Base-by-base conservation (phyloP, 2,888 invertebrate species). In the Crocallis elinguaria region DNA sequence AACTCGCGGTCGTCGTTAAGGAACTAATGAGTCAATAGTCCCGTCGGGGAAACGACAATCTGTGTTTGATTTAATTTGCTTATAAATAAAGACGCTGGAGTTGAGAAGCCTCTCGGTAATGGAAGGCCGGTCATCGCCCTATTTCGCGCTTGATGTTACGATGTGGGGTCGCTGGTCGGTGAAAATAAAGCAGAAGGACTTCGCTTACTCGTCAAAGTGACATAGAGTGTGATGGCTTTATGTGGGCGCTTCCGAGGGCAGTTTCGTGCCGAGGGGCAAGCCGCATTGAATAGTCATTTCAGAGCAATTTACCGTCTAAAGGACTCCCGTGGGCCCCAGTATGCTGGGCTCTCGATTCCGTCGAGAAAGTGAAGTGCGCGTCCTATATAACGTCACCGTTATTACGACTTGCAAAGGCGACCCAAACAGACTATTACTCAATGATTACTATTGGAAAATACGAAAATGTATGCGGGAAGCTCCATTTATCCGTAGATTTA, bases 221-320 rank as follows among this genome's bases (percentile, higher is more conserved):
- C 56, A 62, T 56, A 60, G 57, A 61, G 53, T 64, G 62, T 62
- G 42, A 49, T 46, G 55, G 62, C 67, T 63, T 64, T 66, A 62
- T 69, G 33, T 27, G 23, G 60, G 56, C 60, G 59, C 64, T 73
- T 57, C 68, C 69, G 75, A 67, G 67, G 69, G 64, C 75, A 69
- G 71, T 70, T 74, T 67, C 60, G 64, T 64, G 63, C 67, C 66
- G 58, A 42, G 56, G 62, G 64, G 62, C 61, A 64, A 57, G 64
- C 66, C 75, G 67, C 74, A 77, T 80, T 78, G 79, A 79, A 82
- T 75, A 80, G 74, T 75, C 77, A 79, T 52, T 82, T 73, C 66
- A 65, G 57, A 73, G 77, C 77, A 79, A 83, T 84, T 83, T 81
- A 67, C 68, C 69, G 67, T 66, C 71, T 65, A 72, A 79, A 82